Base-by-base conservation (phyloP, 92 coral and sea anemone species). In the Diadumene lineata region DNA sequence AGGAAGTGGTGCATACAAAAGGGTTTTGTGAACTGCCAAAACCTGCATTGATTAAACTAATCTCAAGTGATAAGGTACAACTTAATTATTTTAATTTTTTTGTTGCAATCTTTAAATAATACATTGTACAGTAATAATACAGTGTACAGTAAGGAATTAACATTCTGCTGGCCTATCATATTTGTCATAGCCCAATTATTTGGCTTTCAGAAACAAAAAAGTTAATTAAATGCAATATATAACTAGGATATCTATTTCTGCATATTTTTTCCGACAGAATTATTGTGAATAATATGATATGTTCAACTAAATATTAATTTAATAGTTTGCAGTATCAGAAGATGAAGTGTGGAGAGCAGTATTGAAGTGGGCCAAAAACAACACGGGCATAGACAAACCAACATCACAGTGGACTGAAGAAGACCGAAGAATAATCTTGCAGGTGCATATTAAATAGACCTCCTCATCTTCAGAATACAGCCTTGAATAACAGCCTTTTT, bases 291-390 rank as follows among this genome's bases (percentile, higher is more conserved):
- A 23, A 15, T 38, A 38, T 38, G 48, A 38, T 38, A 38, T 38
- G 48, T 38, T 53, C 3, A 44, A 4, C 50, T 23, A 15, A 43
- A 50, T 22, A 94, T 97, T 94, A 44, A 4, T 58, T 23, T 19
- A 43, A 50, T 22, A 94, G 98, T 94, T 94, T 91, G 89, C 92
- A 61, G 97, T 94, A 56, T 84, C 92, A 56, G 98, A 94, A 80
- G 97, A 94, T 71, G 98, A 94, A 33, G 93, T 94, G 31, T 94
- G 98, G 98, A 79, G 91, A 24, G 97, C 98, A 77, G 94, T 92
- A 15, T 71, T 94, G 2, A 66, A 38, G 43, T 94, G 98, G 98
- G 92, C 94, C 15, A 94, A 88, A 69, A 76, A 79, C 60, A 71
- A 80, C 55, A 79, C 87, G 29, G 91, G 91, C 19, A 92, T 88